These are phyloP conservation scores for Drosophila albomicans DNA, from an alignment of 1,140 invertebrate genomes.

Conservation along the genomic window DNA sequence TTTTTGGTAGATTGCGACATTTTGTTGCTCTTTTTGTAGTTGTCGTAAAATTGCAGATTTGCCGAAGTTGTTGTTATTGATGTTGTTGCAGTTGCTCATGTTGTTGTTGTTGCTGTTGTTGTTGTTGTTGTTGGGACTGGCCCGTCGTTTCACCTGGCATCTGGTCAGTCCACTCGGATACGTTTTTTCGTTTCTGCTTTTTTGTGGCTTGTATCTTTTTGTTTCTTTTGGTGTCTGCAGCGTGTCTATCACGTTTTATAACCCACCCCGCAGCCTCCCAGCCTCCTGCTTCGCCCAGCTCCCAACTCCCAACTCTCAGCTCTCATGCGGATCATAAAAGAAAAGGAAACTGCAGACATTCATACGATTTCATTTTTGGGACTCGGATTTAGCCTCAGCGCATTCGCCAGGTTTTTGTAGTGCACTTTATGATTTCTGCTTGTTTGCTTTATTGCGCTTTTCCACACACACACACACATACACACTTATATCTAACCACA, in stretches of 20 bases:
- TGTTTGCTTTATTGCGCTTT: conserved; percentile 72
- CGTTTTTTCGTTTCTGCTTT: conserved; percentile 23
- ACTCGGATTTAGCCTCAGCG: conserved; percentile 25
- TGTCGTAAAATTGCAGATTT: too few species aligned
- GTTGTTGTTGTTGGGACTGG: conserved; percentile 16
- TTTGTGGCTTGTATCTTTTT: too few species aligned
- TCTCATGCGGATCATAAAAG: neutral
- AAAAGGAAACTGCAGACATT: conserved; percentile 62
- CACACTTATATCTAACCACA: neutral
- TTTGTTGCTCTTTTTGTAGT: conserved; percentile 13
- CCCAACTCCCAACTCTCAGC: neutral
- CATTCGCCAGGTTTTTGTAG: conserved; percentile 62
- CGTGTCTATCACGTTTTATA: conserved; percentile 43
- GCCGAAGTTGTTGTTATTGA: conserved; percentile 17
- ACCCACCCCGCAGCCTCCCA: neutral
- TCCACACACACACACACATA: conserved; percentile 18
- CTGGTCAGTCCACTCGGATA: conserved; percentile 41
- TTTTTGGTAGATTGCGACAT: conserved; percentile 41
- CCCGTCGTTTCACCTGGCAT: conserved; percentile 34
- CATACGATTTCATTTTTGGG: conserved; percentile 65
- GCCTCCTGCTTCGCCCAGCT: neutral
- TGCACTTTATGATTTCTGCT: conserved; percentile 67
- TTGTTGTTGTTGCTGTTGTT: neutral
- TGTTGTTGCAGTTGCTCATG: conserved; percentile 8
- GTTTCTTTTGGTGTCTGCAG: conserved; percentile 34